A percentile compares a stretch with the other conserved stretches of the same genome.
Conservation (phyloP, 1,140 invertebrate species). For the Euglossa dilemma region DNA sequence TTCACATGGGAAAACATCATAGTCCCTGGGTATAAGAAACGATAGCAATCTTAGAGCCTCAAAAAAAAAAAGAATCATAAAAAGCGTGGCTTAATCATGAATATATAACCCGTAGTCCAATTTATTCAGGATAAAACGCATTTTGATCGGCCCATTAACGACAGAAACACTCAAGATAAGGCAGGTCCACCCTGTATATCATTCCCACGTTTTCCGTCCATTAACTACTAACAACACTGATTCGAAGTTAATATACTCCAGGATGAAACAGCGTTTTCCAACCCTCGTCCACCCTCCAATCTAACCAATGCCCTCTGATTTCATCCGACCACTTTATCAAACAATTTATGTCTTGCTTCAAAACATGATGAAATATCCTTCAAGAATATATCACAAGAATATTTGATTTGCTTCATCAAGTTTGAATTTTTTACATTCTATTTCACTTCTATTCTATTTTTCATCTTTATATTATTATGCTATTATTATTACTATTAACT, state of each 20-base stretch:
- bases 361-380: not conserved
- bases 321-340: not conserved
- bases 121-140: conserved; percentile 4
- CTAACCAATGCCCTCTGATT: not conserved
- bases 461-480: no score
- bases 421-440: no score
- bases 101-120: not conserved
- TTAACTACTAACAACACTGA: not conserved
- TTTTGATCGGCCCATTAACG: conserved; percentile 13
- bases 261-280: conserved; percentile 13
- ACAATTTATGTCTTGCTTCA: not conserved
- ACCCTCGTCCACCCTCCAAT: no score
- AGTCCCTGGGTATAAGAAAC: not conserved
- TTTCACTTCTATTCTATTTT: no score
- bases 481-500: no score
- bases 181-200: not conserved
- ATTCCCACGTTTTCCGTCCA: conserved; percentile 6
- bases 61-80: not conserved
- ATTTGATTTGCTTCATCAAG: no score
- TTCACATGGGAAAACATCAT: no score
- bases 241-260: conserved; percentile 3
- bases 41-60: not conserved
- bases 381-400: not conserved
- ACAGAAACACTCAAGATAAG: conserved; percentile 1
- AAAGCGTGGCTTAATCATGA: not conserved